Evolutionary conservation across 2,888 invertebrate species (phyloP).

Genomic region (Acronicta leporina): DNA sequence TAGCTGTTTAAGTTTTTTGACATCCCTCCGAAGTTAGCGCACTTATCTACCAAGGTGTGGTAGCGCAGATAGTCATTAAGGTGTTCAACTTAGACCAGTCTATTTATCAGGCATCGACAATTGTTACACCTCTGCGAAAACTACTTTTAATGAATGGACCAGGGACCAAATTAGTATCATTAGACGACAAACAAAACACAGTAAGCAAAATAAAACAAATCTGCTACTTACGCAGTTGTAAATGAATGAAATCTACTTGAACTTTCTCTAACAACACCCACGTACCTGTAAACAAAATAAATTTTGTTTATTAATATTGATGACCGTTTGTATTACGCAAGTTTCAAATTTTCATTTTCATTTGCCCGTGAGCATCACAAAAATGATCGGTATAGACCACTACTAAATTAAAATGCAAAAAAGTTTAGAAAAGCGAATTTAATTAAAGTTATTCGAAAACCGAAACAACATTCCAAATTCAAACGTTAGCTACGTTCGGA

Average conservation of each 20-base stretch:
- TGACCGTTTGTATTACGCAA: not conserved
- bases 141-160: slow-evolving; percentile 15
- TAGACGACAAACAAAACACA: slow-evolving; percentile 42
- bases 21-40: slow-evolving; percentile 60
- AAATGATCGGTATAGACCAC: slow-evolving; percentile 13
- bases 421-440: slow-evolving; percentile 50
- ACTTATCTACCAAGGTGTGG: slow-evolving; percentile 41
- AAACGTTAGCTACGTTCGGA: slow-evolving; percentile 71
- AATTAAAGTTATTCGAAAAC: slow-evolving; percentile 67
- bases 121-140: slow-evolving; percentile 14
- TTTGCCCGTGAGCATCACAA: not conserved
- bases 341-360: not conserved
- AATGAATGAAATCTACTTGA: slow-evolving; percentile 77
- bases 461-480: slow-evolving; percentile 70
- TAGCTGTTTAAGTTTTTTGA: slow-evolving; percentile 71
- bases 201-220: slow-evolving; percentile 71
- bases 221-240: slow-evolving; percentile 81
- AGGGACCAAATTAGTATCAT: slow-evolving; percentile 31
- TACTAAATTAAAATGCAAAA: slow-evolving; percentile 38
- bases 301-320: slow-evolving; percentile 46
- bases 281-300: slow-evolving; percentile 80
- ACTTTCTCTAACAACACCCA: slow-evolving; percentile 81
- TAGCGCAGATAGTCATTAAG: slow-evolving; percentile 39
- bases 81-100: slow-evolving; percentile 27
- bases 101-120: slow-evolving; percentile 29